phyloP scores from a whole-genome alignment of 2,888 invertebrate species.

The Hetaerina titia region DNA sequence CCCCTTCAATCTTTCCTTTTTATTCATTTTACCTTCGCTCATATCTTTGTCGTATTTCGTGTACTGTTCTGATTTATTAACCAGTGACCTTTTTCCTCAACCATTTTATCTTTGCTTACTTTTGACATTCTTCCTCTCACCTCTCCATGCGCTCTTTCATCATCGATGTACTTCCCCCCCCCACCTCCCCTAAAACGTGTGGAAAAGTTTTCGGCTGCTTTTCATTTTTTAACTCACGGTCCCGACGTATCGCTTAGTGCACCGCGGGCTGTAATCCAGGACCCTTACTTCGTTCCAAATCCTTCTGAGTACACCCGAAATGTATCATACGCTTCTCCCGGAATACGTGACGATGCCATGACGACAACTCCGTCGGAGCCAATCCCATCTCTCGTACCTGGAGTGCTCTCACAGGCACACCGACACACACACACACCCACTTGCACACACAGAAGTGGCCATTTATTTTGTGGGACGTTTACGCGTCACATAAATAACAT shows the following conservation, averaged over 20 bases:
- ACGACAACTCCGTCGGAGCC: slow-evolving; percentile 39
- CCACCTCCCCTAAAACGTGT: background rate
- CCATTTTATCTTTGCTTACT: background rate
- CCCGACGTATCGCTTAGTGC: slow-evolving; percentile 25
- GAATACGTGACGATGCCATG: slow-evolving; percentile 32
- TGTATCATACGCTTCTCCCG: background rate
- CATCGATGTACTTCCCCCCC: background rate
- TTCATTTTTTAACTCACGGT: background rate
- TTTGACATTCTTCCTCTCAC: background rate
- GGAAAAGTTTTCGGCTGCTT: background rate
- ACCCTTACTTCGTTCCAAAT: slow-evolving; percentile 44
- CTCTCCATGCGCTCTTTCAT: background rate
- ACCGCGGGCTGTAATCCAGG: slow-evolving; percentile 29
- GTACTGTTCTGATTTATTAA: background rate
- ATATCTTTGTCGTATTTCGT: background rate
- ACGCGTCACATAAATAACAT: slow-evolving; percentile 24
- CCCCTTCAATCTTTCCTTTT: background rate
- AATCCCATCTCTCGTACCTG: slow-evolving; percentile 18
- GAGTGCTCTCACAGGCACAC: background rate
- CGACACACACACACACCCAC: background rate
- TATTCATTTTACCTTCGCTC: background rate
- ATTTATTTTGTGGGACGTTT: slow-evolving; percentile 18
- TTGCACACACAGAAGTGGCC: background rate
- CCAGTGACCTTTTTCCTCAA: background rate
- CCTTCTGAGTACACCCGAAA: slow-evolving; percentile 44